Evolutionary conservation across 2,797 vertebrate species (phyloP).

Genomic region (Hirundo rustica): DNA sequence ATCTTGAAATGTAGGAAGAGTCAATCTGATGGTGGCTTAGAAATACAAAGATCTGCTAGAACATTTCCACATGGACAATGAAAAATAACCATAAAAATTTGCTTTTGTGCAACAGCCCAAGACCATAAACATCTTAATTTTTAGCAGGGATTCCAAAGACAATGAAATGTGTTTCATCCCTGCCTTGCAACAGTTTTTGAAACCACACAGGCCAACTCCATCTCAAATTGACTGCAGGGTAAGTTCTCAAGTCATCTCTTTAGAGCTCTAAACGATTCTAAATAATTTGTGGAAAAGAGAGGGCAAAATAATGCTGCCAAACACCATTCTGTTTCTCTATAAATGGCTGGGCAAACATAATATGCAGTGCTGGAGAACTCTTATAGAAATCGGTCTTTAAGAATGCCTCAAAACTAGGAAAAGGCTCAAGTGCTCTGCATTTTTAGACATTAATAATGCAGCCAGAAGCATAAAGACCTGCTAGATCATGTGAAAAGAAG

Average conservation of each 20-base stretch:
- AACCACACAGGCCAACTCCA: background rate
- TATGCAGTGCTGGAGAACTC: background rate
- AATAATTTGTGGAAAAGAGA: background rate
- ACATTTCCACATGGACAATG: background rate
- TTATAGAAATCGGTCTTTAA: background rate
- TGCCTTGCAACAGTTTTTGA: background rate
- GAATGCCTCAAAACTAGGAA: background rate
- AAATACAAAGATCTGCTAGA: background rate
- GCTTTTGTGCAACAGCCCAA: background rate
- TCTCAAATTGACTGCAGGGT: background rate
- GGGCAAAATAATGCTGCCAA: background rate
- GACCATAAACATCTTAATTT: background rate
- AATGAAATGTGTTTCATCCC: background rate
- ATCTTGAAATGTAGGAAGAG: background rate
- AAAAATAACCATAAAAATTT: background rate
- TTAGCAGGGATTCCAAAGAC: background rate
- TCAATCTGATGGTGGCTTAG: background rate
- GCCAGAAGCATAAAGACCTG: background rate
- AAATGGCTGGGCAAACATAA: background rate
- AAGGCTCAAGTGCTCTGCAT: background rate
- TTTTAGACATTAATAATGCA: background rate
- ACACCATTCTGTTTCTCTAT: background rate
- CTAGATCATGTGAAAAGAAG: fast-evolving
- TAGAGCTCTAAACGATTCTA: background rate
- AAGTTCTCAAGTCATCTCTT: background rate